A percentile compares a stretch with the other conserved stretches of the same genome.
Conservation (phyloP, 1,140 invertebrate genomes). For the Cheumatopsyche charites region DNA sequence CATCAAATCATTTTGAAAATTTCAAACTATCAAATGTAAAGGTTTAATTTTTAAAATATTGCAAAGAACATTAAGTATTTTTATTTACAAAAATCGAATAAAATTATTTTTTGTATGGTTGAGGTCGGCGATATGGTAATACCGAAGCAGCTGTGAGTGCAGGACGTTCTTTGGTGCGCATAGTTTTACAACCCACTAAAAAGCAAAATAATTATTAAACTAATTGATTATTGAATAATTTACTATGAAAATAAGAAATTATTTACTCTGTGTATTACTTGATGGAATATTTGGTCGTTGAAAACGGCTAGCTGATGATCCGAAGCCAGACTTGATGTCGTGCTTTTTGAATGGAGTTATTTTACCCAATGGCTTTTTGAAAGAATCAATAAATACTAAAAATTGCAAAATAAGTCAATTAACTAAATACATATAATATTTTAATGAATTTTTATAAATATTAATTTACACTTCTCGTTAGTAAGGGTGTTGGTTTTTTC, state of each 20-base stretch:
- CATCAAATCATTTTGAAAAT: no score
- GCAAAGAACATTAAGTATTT: no score
- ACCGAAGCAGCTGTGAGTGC: constrained; percentile 20
- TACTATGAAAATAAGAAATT: not conserved
- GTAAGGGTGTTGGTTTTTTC: constrained; percentile 42
- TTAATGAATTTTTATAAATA: not conserved
- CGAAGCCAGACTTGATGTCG: constrained; percentile 44
- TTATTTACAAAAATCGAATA: no score
- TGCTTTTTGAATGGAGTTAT: constrained; percentile 30
- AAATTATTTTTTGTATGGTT: no score
- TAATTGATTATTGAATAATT: not conserved
- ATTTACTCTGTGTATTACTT: constrained; percentile 32
- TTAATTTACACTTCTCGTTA: constrained; percentile 35
- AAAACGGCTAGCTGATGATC: constrained; percentile 42
- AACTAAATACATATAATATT: not conserved
- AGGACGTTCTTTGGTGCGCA: constrained; percentile 34
- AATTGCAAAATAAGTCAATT: constrained; percentile 25
- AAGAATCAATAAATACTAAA: not conserved
- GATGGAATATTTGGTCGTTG: not conserved
- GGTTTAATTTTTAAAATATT: no score
- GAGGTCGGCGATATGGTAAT: constrained; percentile 37
- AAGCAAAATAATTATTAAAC: constrained; percentile 14
- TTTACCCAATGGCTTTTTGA: constrained; percentile 19
- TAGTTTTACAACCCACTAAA: constrained; percentile 42
- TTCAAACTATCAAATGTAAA: no score